Percentiles rank a stretch among this genome's conserved stretches.
Evolutionary conservation across 2,888 invertebrate species (phyloP).

Genomic region (Eilema depressum): DNA sequence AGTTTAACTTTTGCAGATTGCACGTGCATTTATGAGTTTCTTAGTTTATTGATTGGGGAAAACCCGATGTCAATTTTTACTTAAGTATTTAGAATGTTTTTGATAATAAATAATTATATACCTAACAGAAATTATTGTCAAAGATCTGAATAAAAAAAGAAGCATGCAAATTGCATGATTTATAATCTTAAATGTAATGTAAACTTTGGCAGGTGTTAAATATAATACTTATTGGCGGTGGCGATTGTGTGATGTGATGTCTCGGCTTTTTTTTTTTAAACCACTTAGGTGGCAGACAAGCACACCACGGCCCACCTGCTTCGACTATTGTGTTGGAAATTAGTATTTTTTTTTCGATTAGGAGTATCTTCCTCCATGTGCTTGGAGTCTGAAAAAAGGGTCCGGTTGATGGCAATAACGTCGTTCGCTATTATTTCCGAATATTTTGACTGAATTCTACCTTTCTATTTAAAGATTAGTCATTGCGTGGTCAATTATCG

Average conservation of each 20-base stretch:
- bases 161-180: too few species aligned
- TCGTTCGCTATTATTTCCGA: not conserved
- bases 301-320: too few species aligned
- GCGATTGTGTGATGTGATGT: not conserved
- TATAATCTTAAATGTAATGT: too few species aligned
- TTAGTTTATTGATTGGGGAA: not conserved
- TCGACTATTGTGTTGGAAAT: too few species aligned
- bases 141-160: too few species aligned
- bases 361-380: not conserved
- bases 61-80: not conserved
- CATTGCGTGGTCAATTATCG: not conserved
- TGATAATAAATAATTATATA: too few species aligned
- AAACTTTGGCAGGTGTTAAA: not conserved
- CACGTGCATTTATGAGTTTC: too few species aligned
- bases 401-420: not conserved
- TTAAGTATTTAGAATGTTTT: too few species aligned
- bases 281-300: too few species aligned
- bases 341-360: too few species aligned
- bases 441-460: not conserved
- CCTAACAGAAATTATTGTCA: not conserved
- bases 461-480: not conserved
- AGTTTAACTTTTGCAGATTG: too few species aligned
- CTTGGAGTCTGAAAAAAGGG: not conserved
- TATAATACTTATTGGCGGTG: not conserved
- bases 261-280: too few species aligned